Base-by-base conservation (phyloP, 2,797 vertebrate genomes). In the Psittacula echo region DNA sequence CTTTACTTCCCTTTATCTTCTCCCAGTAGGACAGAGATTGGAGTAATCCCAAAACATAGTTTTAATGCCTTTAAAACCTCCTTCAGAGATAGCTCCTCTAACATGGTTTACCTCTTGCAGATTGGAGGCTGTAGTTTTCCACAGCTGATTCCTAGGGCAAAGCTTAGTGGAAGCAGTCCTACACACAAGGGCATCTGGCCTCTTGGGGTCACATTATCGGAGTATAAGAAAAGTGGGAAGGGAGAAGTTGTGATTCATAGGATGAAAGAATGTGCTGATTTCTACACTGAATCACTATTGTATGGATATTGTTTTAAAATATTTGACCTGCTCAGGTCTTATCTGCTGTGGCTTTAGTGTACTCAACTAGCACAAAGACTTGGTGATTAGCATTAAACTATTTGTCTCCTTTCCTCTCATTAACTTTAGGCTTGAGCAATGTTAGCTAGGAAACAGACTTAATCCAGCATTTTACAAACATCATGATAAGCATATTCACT, bases 241-340 rank as follows among this genome's bases (percentile, higher is more conserved):
- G 61, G 53, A 82, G 62, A 88, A 61, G 41, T 7, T 71, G 24
- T 64, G 18, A 56, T 77, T 82, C 37, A 32, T 39, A 60, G 39
- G 20, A 79, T 26, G 60, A 87, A 94, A 90, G 81, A 66, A 64
- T 32, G 29, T 41, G 29, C n/a, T 79, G 32, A 53, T 83, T 93
- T 92, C 67, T 62, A 70, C 44, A 48, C 12, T 1, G 3, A 82
- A 32, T 70, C 22, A 54, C 71, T 75, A 78, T 73, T 89, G 61
- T 77, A 80, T 54, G 41, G 45, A 80, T 74, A 66, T 50, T 67
- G n/a, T 77, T 84, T 93, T 66, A 71, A 95, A 94, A 82, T 78
- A 90, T 91, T 92, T 96, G 82, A 88, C 42, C 74, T 87, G 53
- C 10, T 93, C 60, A 75, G 56, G 65, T 85, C 64, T 85, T 96